phyloP scores from a whole-genome alignment of 2,888 invertebrate genomes.

The Syrphus vitripennis region DNA sequence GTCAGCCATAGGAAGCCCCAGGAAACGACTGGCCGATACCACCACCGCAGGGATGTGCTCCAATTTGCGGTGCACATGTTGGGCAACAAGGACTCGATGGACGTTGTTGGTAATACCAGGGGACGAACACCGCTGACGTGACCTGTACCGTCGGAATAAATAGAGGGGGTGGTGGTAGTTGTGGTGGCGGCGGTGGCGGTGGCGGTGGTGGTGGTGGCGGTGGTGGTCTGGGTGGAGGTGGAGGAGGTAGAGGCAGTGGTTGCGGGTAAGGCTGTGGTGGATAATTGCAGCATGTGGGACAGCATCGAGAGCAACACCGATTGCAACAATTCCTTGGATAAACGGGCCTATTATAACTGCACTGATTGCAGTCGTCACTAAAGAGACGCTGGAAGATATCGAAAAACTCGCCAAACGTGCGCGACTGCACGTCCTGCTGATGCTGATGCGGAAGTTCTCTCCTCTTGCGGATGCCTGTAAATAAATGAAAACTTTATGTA shows the following conservation, averaged over 20 bases:
- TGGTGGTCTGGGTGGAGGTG: conserved; percentile 6
- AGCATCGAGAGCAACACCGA: conserved; percentile 27
- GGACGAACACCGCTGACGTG: conserved; percentile 37
- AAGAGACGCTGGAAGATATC: conserved; percentile 43
- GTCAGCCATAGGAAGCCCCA: conserved; percentile 54
- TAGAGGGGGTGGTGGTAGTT: conserved; percentile 66
- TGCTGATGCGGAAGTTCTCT: conserved; percentile 1
- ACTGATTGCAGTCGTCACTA: conserved; percentile 33
- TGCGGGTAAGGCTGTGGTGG: conserved; percentile 36
- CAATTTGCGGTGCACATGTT: conserved; percentile 67
- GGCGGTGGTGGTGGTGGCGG: conserved; percentile 47
- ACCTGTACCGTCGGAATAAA: conserved; percentile 33
- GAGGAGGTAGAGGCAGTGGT: conserved; percentile 34
- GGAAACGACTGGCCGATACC: conserved; percentile 31
- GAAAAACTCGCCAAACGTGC: conserved; percentile 48
- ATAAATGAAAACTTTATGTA: not conserved
- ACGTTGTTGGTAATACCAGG: conserved; percentile 50
- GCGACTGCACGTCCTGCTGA: conserved; percentile 4
- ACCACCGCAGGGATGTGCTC: conserved; percentile 61
- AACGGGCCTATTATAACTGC: conserved; percentile 19
- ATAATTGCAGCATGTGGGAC: conserved; percentile 38
- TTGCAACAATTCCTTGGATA: conserved; percentile 76
- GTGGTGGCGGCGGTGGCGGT: conserved; percentile 62
- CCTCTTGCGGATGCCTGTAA: conserved; percentile 34
- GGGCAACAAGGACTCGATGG: conserved; percentile 53